phyloP scores from a whole-genome alignment of 2,888 invertebrate genomes.

The Trichogramma evanescens region DNA sequence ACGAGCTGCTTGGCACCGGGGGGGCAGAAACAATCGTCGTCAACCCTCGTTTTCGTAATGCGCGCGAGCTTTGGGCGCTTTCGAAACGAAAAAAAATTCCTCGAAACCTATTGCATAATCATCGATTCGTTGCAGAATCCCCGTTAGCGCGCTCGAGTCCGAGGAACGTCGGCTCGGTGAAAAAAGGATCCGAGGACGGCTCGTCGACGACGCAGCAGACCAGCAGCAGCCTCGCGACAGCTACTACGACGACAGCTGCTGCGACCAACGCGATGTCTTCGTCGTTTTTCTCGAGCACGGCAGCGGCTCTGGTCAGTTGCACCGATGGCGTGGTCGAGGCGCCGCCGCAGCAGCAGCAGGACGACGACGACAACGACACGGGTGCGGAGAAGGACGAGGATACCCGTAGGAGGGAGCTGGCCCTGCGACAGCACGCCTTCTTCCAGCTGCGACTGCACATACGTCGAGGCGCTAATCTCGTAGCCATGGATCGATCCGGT shows the following conservation, averaged over 20 bases:
- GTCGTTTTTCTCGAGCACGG: too few species aligned
- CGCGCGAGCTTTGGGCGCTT: too few species aligned
- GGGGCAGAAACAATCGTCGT: too few species aligned
- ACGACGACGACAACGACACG: background rate
- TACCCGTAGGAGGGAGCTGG: constrained; percentile 63
- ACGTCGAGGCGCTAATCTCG: constrained; percentile 78
- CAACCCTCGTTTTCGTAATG: too few species aligned
- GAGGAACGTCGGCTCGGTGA: background rate
- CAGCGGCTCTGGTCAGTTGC: too few species aligned
- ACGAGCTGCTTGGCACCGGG: too few species aligned
- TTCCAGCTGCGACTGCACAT: constrained; percentile 86
- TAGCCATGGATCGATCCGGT: constrained; percentile 95
- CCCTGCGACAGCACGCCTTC: constrained; percentile 79
- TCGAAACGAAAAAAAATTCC: too few species aligned
- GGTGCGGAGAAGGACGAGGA: constrained; percentile 55
- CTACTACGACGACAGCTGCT: too few species aligned
- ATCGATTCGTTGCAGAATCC: constrained; percentile 43
- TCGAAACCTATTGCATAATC: too few species aligned
- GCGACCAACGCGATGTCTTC: too few species aligned
- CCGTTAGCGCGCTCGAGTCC: constrained; percentile 48
- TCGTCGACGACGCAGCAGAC: constrained; percentile 41
- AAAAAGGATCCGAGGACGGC: constrained; percentile 15
- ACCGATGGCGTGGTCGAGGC: constrained; percentile 26
- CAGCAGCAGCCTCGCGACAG: constrained; percentile 24
- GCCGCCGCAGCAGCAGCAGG: constrained; percentile 21